Base-by-base conservation (phyloP, 2,797 vertebrate genomes). In the Rousettus madagascariensis region DNA sequence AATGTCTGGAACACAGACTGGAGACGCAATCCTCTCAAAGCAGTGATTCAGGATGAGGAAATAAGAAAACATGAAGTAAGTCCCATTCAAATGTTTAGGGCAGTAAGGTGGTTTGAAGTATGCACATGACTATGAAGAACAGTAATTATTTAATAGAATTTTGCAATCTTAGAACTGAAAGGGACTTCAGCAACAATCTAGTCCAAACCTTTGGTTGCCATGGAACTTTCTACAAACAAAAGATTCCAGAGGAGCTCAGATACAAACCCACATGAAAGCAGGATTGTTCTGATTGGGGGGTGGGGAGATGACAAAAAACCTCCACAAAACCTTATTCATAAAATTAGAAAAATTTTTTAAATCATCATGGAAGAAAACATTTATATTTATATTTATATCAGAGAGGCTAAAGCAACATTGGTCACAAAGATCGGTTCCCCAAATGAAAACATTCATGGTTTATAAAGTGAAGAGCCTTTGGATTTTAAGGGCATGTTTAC, bases 21-120 rank as follows among this genome's bases (percentile, higher is more conserved):
- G 28, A 65, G 51, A 55, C n/a, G 20, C 7, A 16, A 10, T 59
- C 7, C 12, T 71, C 68, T 83, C 30, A 30, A 41, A 86, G 46
- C 61, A 43, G 3, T 82, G 88, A 90, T 55, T 95, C 82, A 78
- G 86, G 83, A 57, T 33, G 80, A 92, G 59, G 69, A 49, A 63
- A 95, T 69, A 57, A 96, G 61, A 69, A 94, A 95, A 69, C 93
- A 93, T 51, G 15, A 13, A 46, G 65, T 86, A 93, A 86, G 91
- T 86, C 55, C 26, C 10, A 41, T n/a, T 41, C 15, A 3, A 19
- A 75, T 30, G 71, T 66, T 51, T n/a, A 78, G 41, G 6, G 9
- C 19, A 61, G 51, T 46, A 8, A 68, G 86, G 61, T 33, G 65
- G 85, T 51, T 80, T 33, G 57, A 83, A 68, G 46, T 49, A 57